phyloP scores from a whole-genome alignment of 1,140 invertebrate species.

The Hestina assimilis region DNA sequence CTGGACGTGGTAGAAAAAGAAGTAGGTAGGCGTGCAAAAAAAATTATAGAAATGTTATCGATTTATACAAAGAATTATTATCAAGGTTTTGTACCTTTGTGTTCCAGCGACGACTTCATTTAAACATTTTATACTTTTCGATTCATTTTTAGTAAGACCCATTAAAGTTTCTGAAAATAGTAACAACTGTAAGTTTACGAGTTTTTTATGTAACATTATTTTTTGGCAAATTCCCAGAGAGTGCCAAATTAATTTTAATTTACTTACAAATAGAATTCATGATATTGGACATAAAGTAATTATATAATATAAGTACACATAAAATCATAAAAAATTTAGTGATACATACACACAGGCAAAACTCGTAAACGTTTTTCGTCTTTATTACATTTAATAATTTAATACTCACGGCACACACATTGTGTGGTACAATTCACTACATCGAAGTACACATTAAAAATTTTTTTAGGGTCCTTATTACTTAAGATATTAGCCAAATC shows the following conservation, averaged over 20 bases:
- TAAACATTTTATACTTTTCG: conserved; percentile 36
- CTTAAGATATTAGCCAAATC: conserved; percentile 24
- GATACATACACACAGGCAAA: no score
- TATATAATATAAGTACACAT: no score
- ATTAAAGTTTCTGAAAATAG: conserved; percentile 58
- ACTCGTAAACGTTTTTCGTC: no score
- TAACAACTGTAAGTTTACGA: not conserved
- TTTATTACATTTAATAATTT: not conserved
- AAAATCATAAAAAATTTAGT: no score
- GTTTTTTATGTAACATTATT: no score
- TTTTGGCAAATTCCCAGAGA: no score
- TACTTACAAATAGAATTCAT: no score
- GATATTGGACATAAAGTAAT: no score
- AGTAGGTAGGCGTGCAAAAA: no score
- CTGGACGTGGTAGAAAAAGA: no score
- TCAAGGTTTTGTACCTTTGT: conserved; percentile 30
- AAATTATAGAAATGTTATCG: not conserved
- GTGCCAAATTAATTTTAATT: no score
- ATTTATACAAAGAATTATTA: not conserved
- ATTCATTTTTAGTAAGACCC: conserved; percentile 53
- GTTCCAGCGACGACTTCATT: conserved; percentile 43
- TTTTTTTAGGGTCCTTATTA: conserved; percentile 25
- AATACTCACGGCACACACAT: conserved; percentile 48
- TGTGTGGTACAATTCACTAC: conserved; percentile 45
- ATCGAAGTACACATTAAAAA: conserved; percentile 46